These are phyloP conservation scores for Cephalotes varians DNA, from an alignment of 2,888 invertebrate genomes.

Conservation along the genomic window DNA sequence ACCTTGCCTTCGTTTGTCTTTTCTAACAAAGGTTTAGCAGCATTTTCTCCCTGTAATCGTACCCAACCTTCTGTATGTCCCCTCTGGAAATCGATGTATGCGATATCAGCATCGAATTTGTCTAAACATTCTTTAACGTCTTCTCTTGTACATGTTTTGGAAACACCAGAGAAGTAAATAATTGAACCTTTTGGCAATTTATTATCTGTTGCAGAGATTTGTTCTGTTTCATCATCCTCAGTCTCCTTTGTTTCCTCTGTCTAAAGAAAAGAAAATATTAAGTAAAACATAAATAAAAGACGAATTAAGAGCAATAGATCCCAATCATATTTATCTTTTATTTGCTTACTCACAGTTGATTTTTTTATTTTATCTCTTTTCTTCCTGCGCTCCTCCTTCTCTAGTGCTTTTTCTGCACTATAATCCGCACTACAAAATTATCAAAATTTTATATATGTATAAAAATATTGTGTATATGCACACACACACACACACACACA, in stretches of 20 bases:
- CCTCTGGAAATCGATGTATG: conserved; percentile 92
- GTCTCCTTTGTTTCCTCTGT: conserved; percentile 49
- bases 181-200: conserved; percentile 91
- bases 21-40: conserved; percentile 89
- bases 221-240: conserved; percentile 67
- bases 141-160: conserved; percentile 89
- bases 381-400: conserved; percentile 87
- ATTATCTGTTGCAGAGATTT: conserved; percentile 36
- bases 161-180: conserved; percentile 89
- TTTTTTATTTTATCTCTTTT: conserved; percentile 87
- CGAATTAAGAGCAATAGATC: conserved; percentile 58
- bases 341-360: conserved; percentile 79
- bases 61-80: conserved; percentile 92
- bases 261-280: conserved; percentile 61
- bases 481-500: too few relatives aligned
- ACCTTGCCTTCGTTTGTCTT: conserved; percentile 90
- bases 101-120: conserved; percentile 88
- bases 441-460: conserved; percentile 17
- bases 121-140: conserved; percentile 90
- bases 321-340: conserved; percentile 29
- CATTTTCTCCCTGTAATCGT: conserved; percentile 90
- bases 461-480: not conserved
- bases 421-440: conserved; percentile 86
- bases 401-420: conserved; percentile 89
- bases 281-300: conserved; percentile 55